Evolutionary conservation across 2,888 invertebrate species (phyloP).

Genomic region (Chouioia cunea): DNA sequence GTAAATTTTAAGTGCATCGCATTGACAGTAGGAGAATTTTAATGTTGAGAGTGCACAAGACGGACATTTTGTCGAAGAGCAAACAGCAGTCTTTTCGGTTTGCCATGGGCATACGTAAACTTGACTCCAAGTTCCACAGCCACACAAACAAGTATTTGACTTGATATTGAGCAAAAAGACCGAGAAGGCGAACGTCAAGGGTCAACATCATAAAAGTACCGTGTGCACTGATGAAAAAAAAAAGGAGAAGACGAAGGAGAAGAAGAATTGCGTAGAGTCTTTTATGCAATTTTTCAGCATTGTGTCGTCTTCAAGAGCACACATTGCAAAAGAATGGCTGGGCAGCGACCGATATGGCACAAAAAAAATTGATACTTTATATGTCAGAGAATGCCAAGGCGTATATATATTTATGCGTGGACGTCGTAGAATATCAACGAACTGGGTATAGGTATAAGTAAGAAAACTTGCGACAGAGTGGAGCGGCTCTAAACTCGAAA

Average conservation of each 20-base stretch:
- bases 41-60: background rate
- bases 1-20: background rate
- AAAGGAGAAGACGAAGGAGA: too few species aligned
- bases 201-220: slow-evolving; percentile 30
- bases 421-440: too few species aligned
- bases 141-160: slow-evolving; percentile 5
- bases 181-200: slow-evolving; percentile 10
- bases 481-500: background rate
- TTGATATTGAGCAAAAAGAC: background rate
- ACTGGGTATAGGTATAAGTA: background rate
- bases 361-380: too few species aligned
- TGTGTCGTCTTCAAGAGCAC: too few species aligned
- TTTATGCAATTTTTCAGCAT: too few species aligned
- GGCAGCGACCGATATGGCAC: too few species aligned
- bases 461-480: background rate
- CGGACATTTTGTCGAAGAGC: background rate
- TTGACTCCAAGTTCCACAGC: slow-evolving; percentile 2
- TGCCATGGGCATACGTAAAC: background rate
- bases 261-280: too few species aligned
- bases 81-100: background rate
- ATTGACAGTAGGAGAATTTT: background rate
- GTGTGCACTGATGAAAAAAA: background rate
- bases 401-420: background rate
- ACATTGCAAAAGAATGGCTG: too few species aligned
- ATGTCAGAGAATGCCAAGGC: background rate